These are phyloP conservation scores for Drosophila lowei DNA, from an alignment of 1,140 invertebrate genomes.

Conservation along the genomic window DNA sequence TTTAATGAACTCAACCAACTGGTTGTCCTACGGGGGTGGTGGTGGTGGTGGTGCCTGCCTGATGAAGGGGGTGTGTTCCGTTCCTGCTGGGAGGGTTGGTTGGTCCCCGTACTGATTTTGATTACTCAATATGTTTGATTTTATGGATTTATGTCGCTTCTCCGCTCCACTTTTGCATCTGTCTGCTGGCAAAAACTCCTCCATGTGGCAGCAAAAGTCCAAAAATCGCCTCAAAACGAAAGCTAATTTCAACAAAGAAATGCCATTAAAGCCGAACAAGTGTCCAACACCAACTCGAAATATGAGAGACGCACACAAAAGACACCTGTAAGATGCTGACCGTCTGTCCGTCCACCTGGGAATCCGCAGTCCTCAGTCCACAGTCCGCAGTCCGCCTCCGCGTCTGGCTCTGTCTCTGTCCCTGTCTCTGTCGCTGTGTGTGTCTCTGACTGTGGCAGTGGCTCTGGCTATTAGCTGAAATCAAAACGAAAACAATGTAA, in stretches of 20 bases:
- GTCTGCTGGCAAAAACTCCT: constrained; percentile 22
- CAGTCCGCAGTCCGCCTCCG: too few species aligned
- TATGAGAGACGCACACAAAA: constrained; percentile 29
- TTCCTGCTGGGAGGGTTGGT: too few species aligned
- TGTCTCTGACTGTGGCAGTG: constrained; percentile 10
- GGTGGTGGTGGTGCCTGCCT: constrained; percentile 3
- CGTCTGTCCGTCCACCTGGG: too few species aligned
- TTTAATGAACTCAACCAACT: constrained; percentile 65
- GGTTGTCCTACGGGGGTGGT: constrained; percentile 6
- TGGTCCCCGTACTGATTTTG: constrained; percentile 38
- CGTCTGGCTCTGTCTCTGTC: too few species aligned
- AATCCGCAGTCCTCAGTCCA: too few species aligned
- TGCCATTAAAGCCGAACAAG: constrained; percentile 52
- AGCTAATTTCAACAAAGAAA: constrained; percentile 69
- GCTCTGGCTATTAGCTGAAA: constrained; percentile 59
- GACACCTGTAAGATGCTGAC: constrained; percentile 58
- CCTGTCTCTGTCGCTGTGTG: background rate
- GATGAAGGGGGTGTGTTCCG: background rate
- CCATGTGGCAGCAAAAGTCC: constrained; percentile 39
- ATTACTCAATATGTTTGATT: constrained; percentile 83
- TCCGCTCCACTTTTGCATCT: constrained; percentile 64
- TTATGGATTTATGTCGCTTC: constrained; percentile 57
- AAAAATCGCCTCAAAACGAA: constrained; percentile 25
- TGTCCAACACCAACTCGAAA: constrained; percentile 22
- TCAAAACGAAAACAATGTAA: constrained; percentile 66